Conservation (phyloP, 2,113 vertebrate species). For the Corythaixoides concolor region DNA sequence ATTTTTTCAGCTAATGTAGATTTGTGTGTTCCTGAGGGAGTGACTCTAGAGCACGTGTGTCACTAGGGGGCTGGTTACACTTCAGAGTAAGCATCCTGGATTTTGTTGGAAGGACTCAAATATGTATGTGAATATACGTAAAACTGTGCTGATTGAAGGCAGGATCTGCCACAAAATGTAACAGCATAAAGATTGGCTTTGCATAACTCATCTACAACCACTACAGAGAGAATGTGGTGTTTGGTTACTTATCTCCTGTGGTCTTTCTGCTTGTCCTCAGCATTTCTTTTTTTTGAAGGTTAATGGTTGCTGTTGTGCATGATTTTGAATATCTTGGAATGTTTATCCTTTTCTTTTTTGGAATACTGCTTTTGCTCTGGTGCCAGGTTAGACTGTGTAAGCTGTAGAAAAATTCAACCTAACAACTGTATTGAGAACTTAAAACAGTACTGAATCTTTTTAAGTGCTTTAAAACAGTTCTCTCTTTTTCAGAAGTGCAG, state of each 20-base stretch:
- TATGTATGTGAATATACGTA: background rate
- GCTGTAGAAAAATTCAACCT: background rate
- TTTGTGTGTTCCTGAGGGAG: background rate
- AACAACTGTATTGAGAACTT: background rate
- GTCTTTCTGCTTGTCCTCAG: background rate
- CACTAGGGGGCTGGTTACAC: background rate
- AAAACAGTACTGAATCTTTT: background rate
- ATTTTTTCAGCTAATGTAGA: background rate
- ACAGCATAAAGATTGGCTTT: background rate
- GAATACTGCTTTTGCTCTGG: background rate
- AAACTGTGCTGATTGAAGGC: background rate
- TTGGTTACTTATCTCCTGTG: background rate
- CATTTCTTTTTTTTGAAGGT: background rate
- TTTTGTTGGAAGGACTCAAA: background rate
- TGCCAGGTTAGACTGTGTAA: background rate
- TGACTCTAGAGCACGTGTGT: background rate
- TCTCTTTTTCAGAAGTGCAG: conserved; percentile 35
- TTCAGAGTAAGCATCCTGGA: background rate
- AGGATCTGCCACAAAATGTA: background rate
- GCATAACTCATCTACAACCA: background rate
- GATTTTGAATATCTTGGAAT: background rate
- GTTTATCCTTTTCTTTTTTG: background rate
- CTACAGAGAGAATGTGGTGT: accelerated
- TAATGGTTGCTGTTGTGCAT: background rate
- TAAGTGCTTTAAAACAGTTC: conserved; percentile 4